Evolutionary conservation across 2,113 vertebrate species (phyloP), one percentile per base, ranked within the genome.

Genomic region (Phrynosoma blainvillii): DNA sequence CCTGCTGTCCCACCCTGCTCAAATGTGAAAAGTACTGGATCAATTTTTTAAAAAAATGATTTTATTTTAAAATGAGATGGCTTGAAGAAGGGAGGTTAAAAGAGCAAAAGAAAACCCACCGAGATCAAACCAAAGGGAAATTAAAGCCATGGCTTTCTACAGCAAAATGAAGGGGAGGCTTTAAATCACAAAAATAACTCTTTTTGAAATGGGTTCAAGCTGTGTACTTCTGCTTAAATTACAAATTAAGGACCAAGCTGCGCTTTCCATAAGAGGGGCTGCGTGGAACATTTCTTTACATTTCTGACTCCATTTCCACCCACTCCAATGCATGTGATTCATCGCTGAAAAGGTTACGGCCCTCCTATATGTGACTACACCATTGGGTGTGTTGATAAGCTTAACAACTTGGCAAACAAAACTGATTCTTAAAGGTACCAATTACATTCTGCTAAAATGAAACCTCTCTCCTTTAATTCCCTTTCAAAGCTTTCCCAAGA

Each of bases 181-280:
- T 81, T 70, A 77, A 73, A 85, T 78, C 40, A 88, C 81, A 83
- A 88, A 84, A 87, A 62, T 20, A 70, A 21, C 32, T 6, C 0
- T 25, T 18, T 18, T 42, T 20, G 20, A 86, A 47, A 82, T 40
- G 74, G 71, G 76, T 1, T 12, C 47, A 73, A 36, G 71, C 47
- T 82, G 54, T 78, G 73, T 27, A 12, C 52, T 78, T 83, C 65
- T 83, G 21, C 21, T 3, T 12, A 32, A 56, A 77, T 0, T 21
- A 65, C 62, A 71, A 83, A 83, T 83, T 86, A 79, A 86, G 79
- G 74, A 71, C 79, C 74, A 73, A 79, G 40, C 65, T 23, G 80
- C 65, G 52, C 74, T 86, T 89, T 78, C 30, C 20, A 9, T 71
- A 73, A 83, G 66, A 71, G 54, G 66, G 65, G 11, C 32, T 10